Conservation (phyloP, 1,140 invertebrate genomes). For the Chlorops oryzae region DNA sequence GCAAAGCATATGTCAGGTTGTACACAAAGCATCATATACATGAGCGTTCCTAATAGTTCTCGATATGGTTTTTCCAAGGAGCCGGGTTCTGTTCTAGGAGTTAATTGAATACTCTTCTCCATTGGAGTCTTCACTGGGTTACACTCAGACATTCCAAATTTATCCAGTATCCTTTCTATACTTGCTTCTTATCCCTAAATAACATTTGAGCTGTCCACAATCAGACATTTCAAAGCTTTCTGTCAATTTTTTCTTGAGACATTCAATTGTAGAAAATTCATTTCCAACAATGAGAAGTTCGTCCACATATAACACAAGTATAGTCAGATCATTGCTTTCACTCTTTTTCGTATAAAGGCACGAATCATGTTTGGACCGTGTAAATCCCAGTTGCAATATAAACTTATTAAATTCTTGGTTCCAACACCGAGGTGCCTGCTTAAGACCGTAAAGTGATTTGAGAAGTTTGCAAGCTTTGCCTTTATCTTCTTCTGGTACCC, state of each 20-base stretch:
- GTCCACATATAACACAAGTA: slow-evolving; percentile 14
- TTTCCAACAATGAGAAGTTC: slow-evolving; percentile 11
- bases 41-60: slow-evolving; percentile 27
- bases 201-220: no score
- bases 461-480: slow-evolving; percentile 29
- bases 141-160: no score
- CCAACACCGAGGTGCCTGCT: slow-evolving; percentile 47
- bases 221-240: background rate
- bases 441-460: slow-evolving; percentile 46
- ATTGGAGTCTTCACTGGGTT: no score
- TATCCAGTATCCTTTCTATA: no score
- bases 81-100: no score
- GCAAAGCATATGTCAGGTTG: slow-evolving; percentile 16
- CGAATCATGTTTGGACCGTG: slow-evolving; percentile 18
- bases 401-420: slow-evolving; percentile 26
- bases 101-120: no score
- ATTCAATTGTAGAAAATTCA: background rate
- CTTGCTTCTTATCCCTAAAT: no score
- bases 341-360: no score
- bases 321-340: background rate
- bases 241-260: background rate
- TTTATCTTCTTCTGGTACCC: slow-evolving; percentile 28
- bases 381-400: slow-evolving; percentile 11
- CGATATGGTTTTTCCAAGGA: no score
- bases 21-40: slow-evolving; percentile 18